Evolutionary conservation across 1,140 invertebrate genomes (phyloP), one percentile per base, ranked within the genome.

Genomic region (Chelonus insularis): DNA sequence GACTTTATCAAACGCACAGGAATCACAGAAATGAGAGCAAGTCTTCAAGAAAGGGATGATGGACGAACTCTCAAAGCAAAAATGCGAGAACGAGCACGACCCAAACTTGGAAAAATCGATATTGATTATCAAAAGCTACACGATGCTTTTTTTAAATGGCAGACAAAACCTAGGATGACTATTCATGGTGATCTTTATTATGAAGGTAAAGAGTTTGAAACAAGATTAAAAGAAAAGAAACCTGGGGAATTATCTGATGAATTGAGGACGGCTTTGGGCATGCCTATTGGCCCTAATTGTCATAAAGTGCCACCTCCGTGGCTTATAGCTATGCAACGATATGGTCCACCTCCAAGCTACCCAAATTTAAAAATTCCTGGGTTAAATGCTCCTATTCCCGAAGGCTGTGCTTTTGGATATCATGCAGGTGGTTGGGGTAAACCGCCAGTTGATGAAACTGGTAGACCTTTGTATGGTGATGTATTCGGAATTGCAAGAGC

Each of bases 151-250:
- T 99, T 99, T 83, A 91, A 89, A 75, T 99, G 95, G 95, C 98
- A 99, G 79, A 98, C 95, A 0, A 99, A 99, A 80, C 97, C 98
- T 0, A 89, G 92, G 66, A 96, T 99, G 94, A 98, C 96, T 0
- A 97, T 97, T 71, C 97, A 98, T 79, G 98, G 97, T 11, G 98
- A 99, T 83, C 81, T 99, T 0, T 99, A 99, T 80, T 99, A 99
- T 81, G 98, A 99, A 82, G 98, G 98, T n/a, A 99, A 99, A 79
- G 98, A 99, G 80, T 98, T 98, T 82, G 98, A 99, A 79, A 99
- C 97, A 0, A 86, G 96, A 37, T 83, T 99, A 34, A 95, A 96
- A 68, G 97, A 99, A 73, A 99, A 99, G 79, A 99, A 99, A 77
- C 98, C 97, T 0, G 98, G 98, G 0, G 96, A 98, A 76, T 81